Conservation (phyloP, 2,888 invertebrate species). For the Callinectes sapidus region DNA sequence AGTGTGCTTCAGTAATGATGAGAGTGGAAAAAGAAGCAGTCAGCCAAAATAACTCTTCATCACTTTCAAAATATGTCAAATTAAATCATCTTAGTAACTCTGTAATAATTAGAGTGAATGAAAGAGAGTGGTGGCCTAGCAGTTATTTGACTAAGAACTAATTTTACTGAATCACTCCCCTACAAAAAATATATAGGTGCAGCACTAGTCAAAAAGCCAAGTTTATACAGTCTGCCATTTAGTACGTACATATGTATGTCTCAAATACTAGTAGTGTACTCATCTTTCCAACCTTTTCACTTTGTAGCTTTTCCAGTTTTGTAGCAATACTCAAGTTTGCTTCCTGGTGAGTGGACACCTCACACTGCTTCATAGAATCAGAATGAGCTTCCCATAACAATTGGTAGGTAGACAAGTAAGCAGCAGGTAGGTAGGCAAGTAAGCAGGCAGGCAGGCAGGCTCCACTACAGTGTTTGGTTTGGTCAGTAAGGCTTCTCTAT, state of each 20-base stretch:
- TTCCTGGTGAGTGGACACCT: not conserved
- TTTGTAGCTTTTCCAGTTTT: not conserved
- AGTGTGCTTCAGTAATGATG: too few relatives aligned
- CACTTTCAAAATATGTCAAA: too few relatives aligned
- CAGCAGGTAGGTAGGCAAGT: not conserved
- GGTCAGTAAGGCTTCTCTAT: too few relatives aligned
- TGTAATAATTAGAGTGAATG: not conserved
- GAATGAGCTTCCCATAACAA: not conserved
- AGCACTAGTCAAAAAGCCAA: constrained; percentile 5
- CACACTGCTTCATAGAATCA: not conserved
- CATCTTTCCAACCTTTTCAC: not conserved
- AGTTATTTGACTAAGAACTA: not conserved
- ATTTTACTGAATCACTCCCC: not conserved
- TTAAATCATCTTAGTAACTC: too few relatives aligned
- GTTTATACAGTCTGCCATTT: not conserved
- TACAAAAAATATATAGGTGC: not conserved
- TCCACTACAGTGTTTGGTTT: too few relatives aligned
- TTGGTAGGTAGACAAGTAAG: not conserved
- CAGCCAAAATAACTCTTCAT: too few relatives aligned
- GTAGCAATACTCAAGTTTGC: constrained; percentile 12
- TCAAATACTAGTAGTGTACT: not conserved
- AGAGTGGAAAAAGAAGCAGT: too few relatives aligned
- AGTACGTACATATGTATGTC: not conserved
- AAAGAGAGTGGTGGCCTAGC: not conserved
- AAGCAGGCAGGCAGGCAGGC: too few relatives aligned